Conservation (phyloP, 1,140 invertebrate genomes). For the Macrobrachium rosenbergii region DNA sequence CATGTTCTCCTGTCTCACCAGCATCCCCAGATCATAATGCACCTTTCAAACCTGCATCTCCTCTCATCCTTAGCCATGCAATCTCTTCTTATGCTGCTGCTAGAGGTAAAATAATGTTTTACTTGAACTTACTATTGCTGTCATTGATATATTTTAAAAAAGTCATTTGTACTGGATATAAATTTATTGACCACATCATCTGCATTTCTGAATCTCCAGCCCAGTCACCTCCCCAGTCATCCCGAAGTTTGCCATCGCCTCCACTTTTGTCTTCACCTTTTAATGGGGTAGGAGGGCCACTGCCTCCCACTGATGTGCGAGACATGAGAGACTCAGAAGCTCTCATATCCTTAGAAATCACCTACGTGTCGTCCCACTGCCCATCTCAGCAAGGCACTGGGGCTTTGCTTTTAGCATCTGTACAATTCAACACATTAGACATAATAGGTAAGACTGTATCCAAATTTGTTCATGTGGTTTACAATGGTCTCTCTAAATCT, state of each 20-base stretch:
- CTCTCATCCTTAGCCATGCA: constrained; percentile 76
- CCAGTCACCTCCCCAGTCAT: constrained; percentile 56
- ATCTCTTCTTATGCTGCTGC: constrained; percentile 71
- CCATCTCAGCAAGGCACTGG: constrained; percentile 69
- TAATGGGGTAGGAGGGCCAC: not conserved
- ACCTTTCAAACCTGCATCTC: constrained; percentile 73
- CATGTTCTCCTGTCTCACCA: constrained; percentile 84
- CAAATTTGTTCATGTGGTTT: not conserved
- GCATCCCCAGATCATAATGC: constrained; percentile 77
- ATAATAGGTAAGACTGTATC: constrained; percentile 76
- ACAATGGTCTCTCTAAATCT: not conserved
- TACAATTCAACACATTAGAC: constrained; percentile 94
- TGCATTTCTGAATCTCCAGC: constrained; percentile 16
- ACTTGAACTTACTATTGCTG: not conserved
- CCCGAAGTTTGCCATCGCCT: constrained; percentile 67
- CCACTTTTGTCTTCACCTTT: constrained; percentile 36
- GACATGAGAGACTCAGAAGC: constrained; percentile 80
- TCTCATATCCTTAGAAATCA: constrained; percentile 86
- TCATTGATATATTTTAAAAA: not conserved
- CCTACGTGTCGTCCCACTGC: constrained; percentile 77
- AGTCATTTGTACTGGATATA: too few relatives aligned
- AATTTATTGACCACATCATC: too few relatives aligned
- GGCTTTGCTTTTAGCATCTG: constrained; percentile 72
- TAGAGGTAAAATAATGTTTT: constrained; percentile 36
- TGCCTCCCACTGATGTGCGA: constrained; percentile 67